A percentile compares a stretch with the other conserved stretches of the same genome.
Conservation (phyloP, 2,797 vertebrate species). For the Gephyroberyx darwinii region DNA sequence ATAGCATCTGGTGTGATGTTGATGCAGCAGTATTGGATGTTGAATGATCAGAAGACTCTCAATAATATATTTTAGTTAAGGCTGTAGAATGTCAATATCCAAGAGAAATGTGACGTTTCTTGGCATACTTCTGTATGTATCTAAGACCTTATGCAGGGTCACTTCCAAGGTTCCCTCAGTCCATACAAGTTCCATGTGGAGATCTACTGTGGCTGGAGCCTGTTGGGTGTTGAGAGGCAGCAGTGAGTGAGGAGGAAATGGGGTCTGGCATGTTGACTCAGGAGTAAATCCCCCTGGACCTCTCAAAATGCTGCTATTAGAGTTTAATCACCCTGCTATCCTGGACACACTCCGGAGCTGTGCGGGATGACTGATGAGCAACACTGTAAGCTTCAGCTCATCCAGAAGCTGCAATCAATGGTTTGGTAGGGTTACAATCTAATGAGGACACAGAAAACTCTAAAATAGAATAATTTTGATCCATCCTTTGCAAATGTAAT, state of each 20-base stretch:
- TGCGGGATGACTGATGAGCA: constrained; percentile 63
- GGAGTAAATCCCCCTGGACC: constrained; percentile 78
- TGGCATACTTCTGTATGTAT: constrained; percentile 45
- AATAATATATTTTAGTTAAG: not conserved
- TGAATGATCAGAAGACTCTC: not conserved
- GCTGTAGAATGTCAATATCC: not conserved
- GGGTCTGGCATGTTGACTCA: constrained; percentile 84
- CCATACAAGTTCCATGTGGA: constrained; percentile 67
- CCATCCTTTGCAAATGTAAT: constrained; percentile 41
- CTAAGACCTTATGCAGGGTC: constrained; percentile 61
- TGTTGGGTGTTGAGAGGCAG: constrained; percentile 74
- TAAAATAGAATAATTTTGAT: constrained; percentile 22
- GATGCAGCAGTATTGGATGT: not conserved
- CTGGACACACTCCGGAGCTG: constrained; percentile 59
- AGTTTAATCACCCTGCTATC: constrained; percentile 75
- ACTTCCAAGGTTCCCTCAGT: constrained; percentile 64
- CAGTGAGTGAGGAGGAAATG: constrained; percentile 80
- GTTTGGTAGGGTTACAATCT: constrained; percentile 51
- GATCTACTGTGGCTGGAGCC: constrained; percentile 57
- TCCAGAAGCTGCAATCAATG: constrained; percentile 63
- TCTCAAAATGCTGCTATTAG: constrained; percentile 76
- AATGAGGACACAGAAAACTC: constrained; percentile 31
- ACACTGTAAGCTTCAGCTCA: constrained; percentile 46
- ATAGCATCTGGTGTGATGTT: not conserved
- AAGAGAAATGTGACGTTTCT: constrained; percentile 28